These are phyloP conservation scores for Tenrec ecaudatus DNA, from an alignment of 2,113 vertebrate genomes.

Conservation along the genomic window DNA sequence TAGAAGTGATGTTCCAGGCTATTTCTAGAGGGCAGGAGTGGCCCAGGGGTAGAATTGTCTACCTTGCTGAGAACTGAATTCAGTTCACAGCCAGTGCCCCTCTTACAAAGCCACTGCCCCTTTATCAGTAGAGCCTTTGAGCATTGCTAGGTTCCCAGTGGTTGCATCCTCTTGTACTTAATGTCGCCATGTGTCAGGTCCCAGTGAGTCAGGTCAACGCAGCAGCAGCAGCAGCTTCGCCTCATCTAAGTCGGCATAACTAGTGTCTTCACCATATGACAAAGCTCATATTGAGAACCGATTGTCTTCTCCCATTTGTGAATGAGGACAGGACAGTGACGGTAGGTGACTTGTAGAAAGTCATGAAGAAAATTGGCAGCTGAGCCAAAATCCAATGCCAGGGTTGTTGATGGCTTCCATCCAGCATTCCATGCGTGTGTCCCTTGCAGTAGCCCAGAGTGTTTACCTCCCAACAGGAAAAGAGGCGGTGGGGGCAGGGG, in stretches of 20 bases:
- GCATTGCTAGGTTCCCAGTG: not conserved
- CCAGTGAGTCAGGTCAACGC: not conserved
- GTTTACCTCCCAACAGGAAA: slow-evolving; percentile 27
- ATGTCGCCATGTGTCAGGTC: not conserved
- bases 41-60: not conserved
- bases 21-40: not conserved
- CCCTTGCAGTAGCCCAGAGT: slow-evolving; percentile 11
- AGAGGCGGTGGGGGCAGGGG: too few species aligned
- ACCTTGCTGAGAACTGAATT: not conserved
- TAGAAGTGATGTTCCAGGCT: not conserved
- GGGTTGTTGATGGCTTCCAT: slow-evolving; percentile 55
- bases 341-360: slow-evolving; percentile 31
- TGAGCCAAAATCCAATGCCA: slow-evolving; percentile 40
- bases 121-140: not conserved
- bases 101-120: not conserved
- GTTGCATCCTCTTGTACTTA: not conserved
- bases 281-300: slow-evolving; percentile 29
- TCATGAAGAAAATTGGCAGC: slow-evolving; percentile 4
- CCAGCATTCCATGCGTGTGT: not conserved
- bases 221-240: not conserved
- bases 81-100: not conserved
- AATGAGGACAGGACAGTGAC: slow-evolving; percentile 45
- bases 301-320: slow-evolving; percentile 9
- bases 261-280: not conserved
- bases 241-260: slow-evolving; percentile 3